These are phyloP conservation scores for Corythornis leucogaster DNA, from an alignment of 2,797 vertebrate species.

Conservation along the genomic window DNA sequence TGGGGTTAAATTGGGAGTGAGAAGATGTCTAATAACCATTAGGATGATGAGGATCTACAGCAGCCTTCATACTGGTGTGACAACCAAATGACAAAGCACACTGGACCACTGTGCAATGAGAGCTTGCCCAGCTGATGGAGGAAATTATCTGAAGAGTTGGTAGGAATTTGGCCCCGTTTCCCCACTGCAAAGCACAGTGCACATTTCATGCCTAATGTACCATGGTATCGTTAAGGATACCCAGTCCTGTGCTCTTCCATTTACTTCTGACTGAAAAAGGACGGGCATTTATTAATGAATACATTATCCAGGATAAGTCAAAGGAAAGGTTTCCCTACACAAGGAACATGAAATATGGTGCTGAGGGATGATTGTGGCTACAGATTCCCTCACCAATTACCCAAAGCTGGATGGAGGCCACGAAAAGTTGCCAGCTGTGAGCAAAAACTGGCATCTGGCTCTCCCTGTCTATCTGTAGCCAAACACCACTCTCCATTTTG, in stretches of 20 bases:
- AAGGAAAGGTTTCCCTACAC: not conserved
- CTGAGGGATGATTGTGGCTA: rapidly evolving
- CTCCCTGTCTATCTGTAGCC: not conserved
- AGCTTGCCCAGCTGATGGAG: not conserved
- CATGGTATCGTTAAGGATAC: not conserved
- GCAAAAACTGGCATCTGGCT: not conserved
- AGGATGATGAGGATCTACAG: not conserved
- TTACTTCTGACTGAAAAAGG: not conserved
- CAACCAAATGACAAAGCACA: not conserved
- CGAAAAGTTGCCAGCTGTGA: not conserved
- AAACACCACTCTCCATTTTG: not conserved
- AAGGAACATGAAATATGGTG: not conserved
- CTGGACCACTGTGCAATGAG: rapidly evolving
- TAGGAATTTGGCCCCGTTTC: slow-evolving; percentile 11
- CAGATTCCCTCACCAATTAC: not conserved
- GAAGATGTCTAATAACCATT: not conserved
- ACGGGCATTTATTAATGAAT: not conserved
- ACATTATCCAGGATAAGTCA: not conserved
- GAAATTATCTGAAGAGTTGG: not conserved
- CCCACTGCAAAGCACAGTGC: not conserved
- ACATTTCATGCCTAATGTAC: slow-evolving; percentile 3
- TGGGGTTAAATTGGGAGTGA: slow-evolving; percentile 1
- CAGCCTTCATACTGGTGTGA: not conserved
- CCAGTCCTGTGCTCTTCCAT: not conserved
- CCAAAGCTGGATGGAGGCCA: not conserved